These are phyloP conservation scores for Microhierax caerulescens DNA, from an alignment of 2,797 vertebrate genomes.

Conservation along the genomic window DNA sequence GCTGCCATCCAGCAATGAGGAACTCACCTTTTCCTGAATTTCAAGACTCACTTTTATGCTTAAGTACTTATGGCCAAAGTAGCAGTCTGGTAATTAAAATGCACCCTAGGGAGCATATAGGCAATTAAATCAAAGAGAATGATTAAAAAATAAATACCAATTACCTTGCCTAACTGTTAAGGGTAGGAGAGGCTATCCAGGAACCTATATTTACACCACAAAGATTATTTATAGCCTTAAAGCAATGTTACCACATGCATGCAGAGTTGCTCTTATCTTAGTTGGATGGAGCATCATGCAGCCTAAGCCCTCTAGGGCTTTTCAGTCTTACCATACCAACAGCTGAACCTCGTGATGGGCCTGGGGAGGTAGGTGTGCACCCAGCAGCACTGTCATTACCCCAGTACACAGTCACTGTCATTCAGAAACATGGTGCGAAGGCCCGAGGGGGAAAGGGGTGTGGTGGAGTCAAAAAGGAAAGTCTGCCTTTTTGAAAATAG, in stretches of 20 bases:
- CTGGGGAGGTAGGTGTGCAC: neutral
- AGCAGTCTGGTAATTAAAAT: constrained; percentile 32
- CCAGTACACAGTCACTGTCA: neutral
- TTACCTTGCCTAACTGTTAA: constrained; percentile 9
- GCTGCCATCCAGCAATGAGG: neutral
- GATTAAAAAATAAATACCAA: constrained; percentile 42
- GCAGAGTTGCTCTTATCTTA: neutral
- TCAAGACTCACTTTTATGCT: neutral
- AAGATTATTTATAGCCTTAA: constrained; percentile 41
- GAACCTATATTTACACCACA: constrained; percentile 23
- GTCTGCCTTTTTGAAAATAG: neutral
- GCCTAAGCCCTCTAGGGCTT: neutral
- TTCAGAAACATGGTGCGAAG: neutral
- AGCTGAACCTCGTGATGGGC: neutral
- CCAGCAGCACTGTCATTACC: neutral
- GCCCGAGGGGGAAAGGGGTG: neutral
- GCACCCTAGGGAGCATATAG: neutral
- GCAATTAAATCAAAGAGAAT: constrained; percentile 38
- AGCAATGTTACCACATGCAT: neutral
- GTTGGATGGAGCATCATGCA: neutral
- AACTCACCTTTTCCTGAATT: neutral
- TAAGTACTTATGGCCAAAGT: neutral
- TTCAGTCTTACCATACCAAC: neutral
- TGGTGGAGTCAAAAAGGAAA: neutral
- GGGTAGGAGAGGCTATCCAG: neutral